These are phyloP conservation scores for Meloidogyne floridensis DNA, from an alignment of 1,140 invertebrate species.

Conservation along the genomic window DNA sequence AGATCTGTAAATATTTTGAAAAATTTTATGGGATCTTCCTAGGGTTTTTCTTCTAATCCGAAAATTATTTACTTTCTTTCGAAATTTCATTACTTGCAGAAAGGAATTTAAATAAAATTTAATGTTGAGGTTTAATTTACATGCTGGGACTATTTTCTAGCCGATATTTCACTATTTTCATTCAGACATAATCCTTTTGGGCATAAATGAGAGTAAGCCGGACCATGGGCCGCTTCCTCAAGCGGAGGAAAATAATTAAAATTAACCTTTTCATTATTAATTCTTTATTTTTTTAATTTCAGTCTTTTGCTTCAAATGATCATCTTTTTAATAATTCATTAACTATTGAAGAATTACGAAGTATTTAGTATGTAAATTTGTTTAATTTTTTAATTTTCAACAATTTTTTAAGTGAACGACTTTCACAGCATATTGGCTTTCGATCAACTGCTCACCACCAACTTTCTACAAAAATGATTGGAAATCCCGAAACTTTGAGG, in stretches of 20 bases:
- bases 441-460: slow-evolving; percentile 58
- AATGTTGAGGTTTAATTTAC: no score
- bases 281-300: background rate
- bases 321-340: slow-evolving; percentile 62
- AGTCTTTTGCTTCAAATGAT: slow-evolving; percentile 50
- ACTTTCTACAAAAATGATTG: slow-evolving; percentile 64
- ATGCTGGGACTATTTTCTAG: no score
- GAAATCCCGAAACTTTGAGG: slow-evolving; percentile 61
- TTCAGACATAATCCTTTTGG: no score
- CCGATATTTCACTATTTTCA: no score
- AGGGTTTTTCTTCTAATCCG: no score
- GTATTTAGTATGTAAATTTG: slow-evolving; percentile 52
- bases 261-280: background rate
- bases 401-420: slow-evolving; percentile 54
- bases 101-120: no score
- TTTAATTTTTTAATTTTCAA: slow-evolving; percentile 24
- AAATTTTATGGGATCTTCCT: no score
- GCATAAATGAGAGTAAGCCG: no score
- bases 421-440: slow-evolving; percentile 61
- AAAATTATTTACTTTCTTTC: no score
- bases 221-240: no score
- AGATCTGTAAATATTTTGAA: slow-evolving; percentile 32
- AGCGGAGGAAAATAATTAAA: no score
- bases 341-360: slow-evolving; percentile 63
- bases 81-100: no score